These are phyloP conservation scores for Calypte anna DNA, from an alignment of 2,113 vertebrate genomes.

Conservation along the genomic window DNA sequence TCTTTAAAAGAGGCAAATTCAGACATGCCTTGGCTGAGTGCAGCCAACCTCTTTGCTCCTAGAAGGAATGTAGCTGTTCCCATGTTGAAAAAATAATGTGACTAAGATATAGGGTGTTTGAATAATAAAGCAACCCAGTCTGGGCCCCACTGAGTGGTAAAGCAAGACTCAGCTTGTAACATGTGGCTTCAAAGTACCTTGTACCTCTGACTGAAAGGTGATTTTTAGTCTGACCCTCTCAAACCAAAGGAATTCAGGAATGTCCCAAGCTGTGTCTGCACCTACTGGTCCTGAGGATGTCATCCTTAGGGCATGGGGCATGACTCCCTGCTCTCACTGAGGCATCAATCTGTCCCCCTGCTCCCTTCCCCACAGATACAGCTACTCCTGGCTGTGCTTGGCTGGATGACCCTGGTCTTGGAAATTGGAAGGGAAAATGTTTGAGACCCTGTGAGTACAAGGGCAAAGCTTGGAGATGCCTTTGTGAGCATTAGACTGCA, in stretches of 20 bases:
- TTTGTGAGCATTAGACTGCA: not conserved
- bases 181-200: not conserved
- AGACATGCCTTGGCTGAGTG: not conserved
- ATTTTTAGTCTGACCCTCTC: not conserved
- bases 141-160: not conserved
- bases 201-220: not conserved
- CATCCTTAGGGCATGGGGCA: not conserved
- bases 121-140: constrained; percentile 1
- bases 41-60: not conserved
- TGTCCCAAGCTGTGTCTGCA: not conserved
- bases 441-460: not conserved
- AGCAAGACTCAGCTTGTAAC: constrained; percentile 41
- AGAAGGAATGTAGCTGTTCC: constrained; percentile 47
- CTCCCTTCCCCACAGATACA: not conserved
- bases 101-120: constrained; percentile 21
- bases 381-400: not conserved
- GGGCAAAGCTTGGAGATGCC: not conserved
- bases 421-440: not conserved
- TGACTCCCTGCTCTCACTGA: not conserved
- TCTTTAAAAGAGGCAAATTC: constrained; percentile 40
- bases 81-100: constrained; percentile 30
- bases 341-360: not conserved
- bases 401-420: not conserved
- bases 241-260: constrained; percentile 22
- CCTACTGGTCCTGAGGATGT: not conserved